Evolutionary conservation across 2,888 invertebrate species (phyloP), one percentile per base, ranked within the genome.

Genomic region (Vanessa cardui): DNA sequence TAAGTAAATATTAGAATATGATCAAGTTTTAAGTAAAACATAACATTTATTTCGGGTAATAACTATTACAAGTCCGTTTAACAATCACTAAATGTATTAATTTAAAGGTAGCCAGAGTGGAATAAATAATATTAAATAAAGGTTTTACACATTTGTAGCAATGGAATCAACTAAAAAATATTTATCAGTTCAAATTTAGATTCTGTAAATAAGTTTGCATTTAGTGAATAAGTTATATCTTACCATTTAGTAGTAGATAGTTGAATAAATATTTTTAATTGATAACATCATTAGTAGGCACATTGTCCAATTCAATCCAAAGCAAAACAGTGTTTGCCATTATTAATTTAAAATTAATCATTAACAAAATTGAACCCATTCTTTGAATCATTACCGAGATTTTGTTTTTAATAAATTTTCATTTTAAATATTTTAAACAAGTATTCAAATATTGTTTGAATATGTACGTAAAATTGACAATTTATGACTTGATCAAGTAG

Each of bases 401-500:
- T 21, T 50, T 50, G 18, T 21, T 3, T 9, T 54, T 16, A 54
- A 16, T 54, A 16, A 54, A 54, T 7, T n/a, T 54, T 16, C 52
- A 31, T 26, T 50, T 54, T 39, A 39, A 12, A 39, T 12, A 39
- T 39, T 39, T 12, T 3, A 2, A 39, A 39, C 0, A 39, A 12
- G 6, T 16, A n/a, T 31, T n/a, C 26, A 52, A 52, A 31, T 26
- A 54, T 26, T 31, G 15, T 54, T 54, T 54, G 15, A 31, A 54
- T 49, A 49, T 54, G 31, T 54, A 31, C 31, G 52, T 61, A 8
- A 61, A 61, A 46, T 26, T 61, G 44, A 20, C 47, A 50, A 54
- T 15, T 60, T 45, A 62, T 12, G 46, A 46, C 46, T 58, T 60
- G 54, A 66, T 18, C 39, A 39, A 56, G 33, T 56, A 18, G n/a